These are phyloP conservation scores for Lithophane leautieri DNA, from an alignment of 2,888 invertebrate genomes.

Conservation along the genomic window DNA sequence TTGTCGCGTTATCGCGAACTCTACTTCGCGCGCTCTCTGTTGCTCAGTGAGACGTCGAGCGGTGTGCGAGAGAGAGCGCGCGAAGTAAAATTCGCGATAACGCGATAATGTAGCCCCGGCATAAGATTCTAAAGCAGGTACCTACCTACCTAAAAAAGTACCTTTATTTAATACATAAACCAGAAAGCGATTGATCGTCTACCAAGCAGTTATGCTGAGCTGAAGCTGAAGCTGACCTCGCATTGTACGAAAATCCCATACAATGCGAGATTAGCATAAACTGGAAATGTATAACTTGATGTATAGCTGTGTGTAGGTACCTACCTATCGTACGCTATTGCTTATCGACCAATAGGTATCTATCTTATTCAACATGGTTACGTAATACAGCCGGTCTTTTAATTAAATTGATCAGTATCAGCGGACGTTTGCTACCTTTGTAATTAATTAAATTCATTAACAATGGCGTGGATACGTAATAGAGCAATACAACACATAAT, in stretches of 20 bases:
- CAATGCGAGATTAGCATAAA: too few relatives aligned
- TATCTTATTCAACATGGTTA: slow-evolving; percentile 11
- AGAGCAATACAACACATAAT: not conserved
- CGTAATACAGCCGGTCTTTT: slow-evolving; percentile 13
- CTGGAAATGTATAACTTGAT: too few relatives aligned
- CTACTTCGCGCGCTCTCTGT: too few relatives aligned
- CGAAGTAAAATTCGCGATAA: too few relatives aligned
- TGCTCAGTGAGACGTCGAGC: too few relatives aligned
- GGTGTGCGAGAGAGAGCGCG: too few relatives aligned
- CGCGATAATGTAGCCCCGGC: too few relatives aligned
- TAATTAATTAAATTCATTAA: slow-evolving; percentile 42
- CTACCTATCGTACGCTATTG: not conserved
- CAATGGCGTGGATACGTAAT: slow-evolving; percentile 20
- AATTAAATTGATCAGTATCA: slow-evolving; percentile 38
- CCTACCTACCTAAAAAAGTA: not conserved
- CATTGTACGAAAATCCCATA: too few relatives aligned
- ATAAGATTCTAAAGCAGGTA: not conserved
- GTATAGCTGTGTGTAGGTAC: too few relatives aligned
- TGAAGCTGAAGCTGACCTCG: too few relatives aligned
- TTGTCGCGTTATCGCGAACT: too few relatives aligned
- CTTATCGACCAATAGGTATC: not conserved
- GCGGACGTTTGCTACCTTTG: slow-evolving; percentile 25
- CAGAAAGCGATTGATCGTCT: slow-evolving; percentile 9
- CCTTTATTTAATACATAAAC: slow-evolving; percentile 2
- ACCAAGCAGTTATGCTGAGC: not conserved